These are phyloP conservation scores for Helicoverpa zea DNA, from an alignment of 1,140 invertebrate genomes.

Conservation along the genomic window DNA sequence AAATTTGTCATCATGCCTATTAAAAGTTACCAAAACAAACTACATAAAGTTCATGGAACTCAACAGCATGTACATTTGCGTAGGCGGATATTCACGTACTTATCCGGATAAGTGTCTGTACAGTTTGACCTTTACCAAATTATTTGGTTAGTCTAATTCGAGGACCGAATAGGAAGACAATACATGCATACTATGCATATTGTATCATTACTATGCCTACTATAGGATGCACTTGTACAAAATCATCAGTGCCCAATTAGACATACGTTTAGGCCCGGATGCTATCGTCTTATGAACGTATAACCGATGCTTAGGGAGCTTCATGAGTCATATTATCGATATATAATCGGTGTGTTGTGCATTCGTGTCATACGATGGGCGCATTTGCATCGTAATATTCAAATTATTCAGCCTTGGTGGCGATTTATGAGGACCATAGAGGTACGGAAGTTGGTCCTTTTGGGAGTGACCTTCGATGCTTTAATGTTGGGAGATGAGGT, in stretches of 20 bases:
- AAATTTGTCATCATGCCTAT: no score
- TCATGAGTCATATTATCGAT: constrained; percentile 23
- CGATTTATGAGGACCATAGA: constrained; percentile 15
- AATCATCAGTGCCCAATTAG: constrained; percentile 2
- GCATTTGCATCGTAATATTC: constrained; percentile 39
- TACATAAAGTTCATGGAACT: not conserved
- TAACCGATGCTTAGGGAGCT: not conserved
- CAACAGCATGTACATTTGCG: not conserved
- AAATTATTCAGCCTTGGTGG: constrained; percentile 26
- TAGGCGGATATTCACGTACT: not conserved
- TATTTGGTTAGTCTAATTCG: constrained; percentile 22
- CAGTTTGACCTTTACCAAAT: constrained; percentile 13
- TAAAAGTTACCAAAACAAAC: not conserved
- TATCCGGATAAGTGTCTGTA: constrained; percentile 2
- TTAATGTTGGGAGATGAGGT: not conserved
- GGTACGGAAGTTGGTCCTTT: constrained; percentile 19
- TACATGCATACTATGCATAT: constrained; percentile 15
- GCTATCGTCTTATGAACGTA: not conserved
- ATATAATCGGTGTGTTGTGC: constrained; percentile 12
- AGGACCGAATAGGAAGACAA: constrained; percentile 14
- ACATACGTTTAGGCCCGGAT: constrained; percentile 12
- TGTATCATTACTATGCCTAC: constrained; percentile 4
- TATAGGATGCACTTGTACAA: constrained; percentile 14
- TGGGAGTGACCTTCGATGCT: constrained; percentile 28
- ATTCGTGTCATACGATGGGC: constrained; percentile 29